phyloP scores from a whole-genome alignment of 2,888 invertebrate species.

The Yponomeuta plumbellus region DNA sequence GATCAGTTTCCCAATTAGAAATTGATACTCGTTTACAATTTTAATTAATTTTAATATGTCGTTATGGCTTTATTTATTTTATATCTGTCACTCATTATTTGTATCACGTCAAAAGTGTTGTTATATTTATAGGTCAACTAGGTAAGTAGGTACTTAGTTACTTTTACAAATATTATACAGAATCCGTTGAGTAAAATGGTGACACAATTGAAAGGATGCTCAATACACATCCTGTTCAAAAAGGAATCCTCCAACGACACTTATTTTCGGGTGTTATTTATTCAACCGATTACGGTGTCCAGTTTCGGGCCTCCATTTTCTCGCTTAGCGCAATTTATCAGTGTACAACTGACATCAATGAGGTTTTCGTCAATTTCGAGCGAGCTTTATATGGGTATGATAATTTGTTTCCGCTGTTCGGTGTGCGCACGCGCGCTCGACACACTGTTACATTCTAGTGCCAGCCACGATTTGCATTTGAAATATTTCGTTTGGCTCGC shows the following conservation, averaged over 20 bases:
- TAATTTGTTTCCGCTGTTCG: constrained; percentile 72
- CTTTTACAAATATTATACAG: not conserved
- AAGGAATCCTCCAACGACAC: constrained; percentile 23
- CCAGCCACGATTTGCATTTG: constrained; percentile 75
- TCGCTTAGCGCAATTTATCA: constrained; percentile 68
- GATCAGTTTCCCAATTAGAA: constrained; percentile 3
- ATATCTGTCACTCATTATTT: not conserved
- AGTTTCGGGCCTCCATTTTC: constrained; percentile 52
- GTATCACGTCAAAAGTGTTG: not conserved
- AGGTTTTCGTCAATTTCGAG: constrained; percentile 67
- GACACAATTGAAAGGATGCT: not conserved
- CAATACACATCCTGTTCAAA: not conserved
- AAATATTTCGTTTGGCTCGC: constrained; percentile 69
- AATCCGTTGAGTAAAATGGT: not conserved
- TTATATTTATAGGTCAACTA: not conserved
- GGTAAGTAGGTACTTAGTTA: not conserved
- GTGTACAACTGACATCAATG: constrained; percentile 62
- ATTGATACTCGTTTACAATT: not conserved
- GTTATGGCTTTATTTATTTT: not conserved
- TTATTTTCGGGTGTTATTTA: constrained; percentile 38
- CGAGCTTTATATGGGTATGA: constrained; percentile 72
- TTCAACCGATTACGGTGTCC: constrained; percentile 42
- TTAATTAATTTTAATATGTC: not conserved
- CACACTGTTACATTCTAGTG: constrained; percentile 73
- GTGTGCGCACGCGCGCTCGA: constrained; percentile 71